These are phyloP conservation scores for Theristicus caerulescens DNA, from an alignment of 2,113 vertebrate genomes.

Conservation along the genomic window DNA sequence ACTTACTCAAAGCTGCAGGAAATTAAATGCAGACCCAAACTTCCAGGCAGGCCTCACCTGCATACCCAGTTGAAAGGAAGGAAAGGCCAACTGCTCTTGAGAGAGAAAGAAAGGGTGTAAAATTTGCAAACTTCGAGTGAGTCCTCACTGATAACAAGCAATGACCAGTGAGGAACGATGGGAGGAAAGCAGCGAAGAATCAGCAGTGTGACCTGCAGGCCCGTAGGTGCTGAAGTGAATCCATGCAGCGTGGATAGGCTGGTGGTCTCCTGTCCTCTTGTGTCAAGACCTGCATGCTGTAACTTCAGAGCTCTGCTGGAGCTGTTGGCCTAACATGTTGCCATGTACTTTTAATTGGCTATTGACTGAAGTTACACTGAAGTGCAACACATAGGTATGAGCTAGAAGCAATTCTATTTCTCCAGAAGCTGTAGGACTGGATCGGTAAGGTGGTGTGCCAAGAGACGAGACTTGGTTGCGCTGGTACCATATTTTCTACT, in stretches of 20 bases:
- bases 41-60: background rate
- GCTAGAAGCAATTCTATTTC: background rate
- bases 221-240: background rate
- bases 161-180: background rate
- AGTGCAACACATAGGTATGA: rapidly evolving
- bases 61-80: background rate
- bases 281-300: too few species aligned
- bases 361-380: background rate
- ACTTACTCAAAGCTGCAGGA: background rate
- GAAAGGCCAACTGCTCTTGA: background rate
- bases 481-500: background rate
- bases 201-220: rapidly evolving
- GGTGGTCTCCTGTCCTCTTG: background rate
- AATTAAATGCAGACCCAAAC: background rate
- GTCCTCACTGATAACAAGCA: background rate
- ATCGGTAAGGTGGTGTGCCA: background rate
- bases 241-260: rapidly evolving
- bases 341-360: rapidly evolving
- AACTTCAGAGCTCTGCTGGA: background rate
- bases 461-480: background rate
- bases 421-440: background rate
- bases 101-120: background rate
- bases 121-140: background rate
- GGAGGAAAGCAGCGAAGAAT: background rate
- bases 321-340: background rate